phyloP scores from a whole-genome alignment of 2,888 invertebrate species.

The Choreutis nemorana region DNA sequence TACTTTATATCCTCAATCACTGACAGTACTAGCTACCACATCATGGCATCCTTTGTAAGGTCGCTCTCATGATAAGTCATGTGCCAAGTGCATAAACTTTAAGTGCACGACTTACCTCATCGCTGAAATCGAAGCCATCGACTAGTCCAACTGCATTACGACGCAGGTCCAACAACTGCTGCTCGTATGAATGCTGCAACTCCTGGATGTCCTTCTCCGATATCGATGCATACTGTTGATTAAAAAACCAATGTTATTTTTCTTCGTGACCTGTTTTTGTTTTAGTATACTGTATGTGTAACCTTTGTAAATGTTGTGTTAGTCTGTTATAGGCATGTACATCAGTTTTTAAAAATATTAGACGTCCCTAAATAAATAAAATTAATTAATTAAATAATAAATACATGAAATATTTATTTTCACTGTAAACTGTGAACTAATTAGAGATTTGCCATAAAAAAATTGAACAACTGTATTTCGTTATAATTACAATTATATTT shows the following conservation, averaged over 20 bases:
- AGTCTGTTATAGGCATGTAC: neutral
- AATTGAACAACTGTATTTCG: too few species aligned
- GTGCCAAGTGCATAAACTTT: neutral
- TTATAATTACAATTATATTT: too few species aligned
- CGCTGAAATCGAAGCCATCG: conserved; percentile 87
- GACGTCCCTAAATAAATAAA: too few species aligned
- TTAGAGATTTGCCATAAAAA: too few species aligned
- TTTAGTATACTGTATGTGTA: neutral
- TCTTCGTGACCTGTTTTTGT: neutral
- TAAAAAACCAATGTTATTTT: neutral
- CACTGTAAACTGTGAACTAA: too few species aligned
- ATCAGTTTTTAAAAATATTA: too few species aligned
- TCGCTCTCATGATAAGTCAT: neutral
- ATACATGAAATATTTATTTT: too few species aligned
- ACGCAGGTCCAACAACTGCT: conserved; percentile 73
- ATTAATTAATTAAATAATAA: too few species aligned
- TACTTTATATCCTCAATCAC: too few species aligned
- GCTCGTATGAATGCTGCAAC: conserved; percentile 74
- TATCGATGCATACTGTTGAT: conserved; percentile 69
- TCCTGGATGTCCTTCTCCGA: conserved; percentile 51
- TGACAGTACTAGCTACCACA: too few species aligned
- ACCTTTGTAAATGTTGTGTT: neutral
- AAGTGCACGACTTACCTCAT: conserved; percentile 59
- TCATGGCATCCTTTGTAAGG: too few species aligned
- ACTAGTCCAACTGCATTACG: conserved; percentile 90